These are phyloP conservation scores for Drosophila mettleri DNA, from an alignment of 2,888 invertebrate species.

Conservation along the genomic window DNA sequence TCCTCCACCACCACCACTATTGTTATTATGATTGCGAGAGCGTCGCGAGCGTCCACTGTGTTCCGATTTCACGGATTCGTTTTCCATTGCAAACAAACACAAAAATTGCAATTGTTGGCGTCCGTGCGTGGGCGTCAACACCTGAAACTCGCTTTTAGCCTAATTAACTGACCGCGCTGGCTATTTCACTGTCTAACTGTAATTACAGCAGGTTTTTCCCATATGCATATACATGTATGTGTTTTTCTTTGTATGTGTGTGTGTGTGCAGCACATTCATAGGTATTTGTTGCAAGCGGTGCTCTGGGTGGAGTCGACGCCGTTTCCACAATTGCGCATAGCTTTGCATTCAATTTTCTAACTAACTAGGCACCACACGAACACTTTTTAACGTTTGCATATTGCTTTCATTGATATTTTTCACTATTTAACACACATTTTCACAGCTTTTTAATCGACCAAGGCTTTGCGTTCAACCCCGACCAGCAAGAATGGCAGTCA, in stretches of 20 bases:
- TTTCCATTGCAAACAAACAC: constrained; percentile 89
- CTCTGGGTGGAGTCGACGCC: constrained; percentile 48
- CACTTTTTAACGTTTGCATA: constrained; percentile 20
- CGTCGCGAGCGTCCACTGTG: constrained; percentile 93
- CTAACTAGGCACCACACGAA: constrained; percentile 24
- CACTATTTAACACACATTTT: constrained; percentile 67
- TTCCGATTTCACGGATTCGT: constrained; percentile 97
- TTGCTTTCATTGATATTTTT: constrained; percentile 48
- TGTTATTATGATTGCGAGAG: constrained; percentile 87
- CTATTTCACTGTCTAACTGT: constrained; percentile 74
- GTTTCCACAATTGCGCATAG: constrained; percentile 21
- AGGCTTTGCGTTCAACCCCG: constrained; percentile 58
- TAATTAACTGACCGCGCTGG: constrained; percentile 60
- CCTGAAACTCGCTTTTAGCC: constrained; percentile 34
- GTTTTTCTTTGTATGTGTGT: constrained; percentile 2
- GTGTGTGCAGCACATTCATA: constrained; percentile 42
- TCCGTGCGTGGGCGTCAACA: constrained; percentile 46
- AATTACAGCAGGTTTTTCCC: constrained; percentile 75
- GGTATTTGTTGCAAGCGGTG: constrained; percentile 59
- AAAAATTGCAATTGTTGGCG: constrained; percentile 85
- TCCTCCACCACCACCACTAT: constrained; percentile 65
- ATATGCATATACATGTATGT: constrained; percentile 20
- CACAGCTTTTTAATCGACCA: constrained; percentile 45
- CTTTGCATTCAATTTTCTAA: constrained; percentile 15
- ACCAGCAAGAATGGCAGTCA: constrained; percentile 56